A percentile compares a stretch with the other conserved stretches of the same genome.
phyloP scores from a whole-genome alignment of 2,888 invertebrate species.

The Elysia crispata region DNA sequence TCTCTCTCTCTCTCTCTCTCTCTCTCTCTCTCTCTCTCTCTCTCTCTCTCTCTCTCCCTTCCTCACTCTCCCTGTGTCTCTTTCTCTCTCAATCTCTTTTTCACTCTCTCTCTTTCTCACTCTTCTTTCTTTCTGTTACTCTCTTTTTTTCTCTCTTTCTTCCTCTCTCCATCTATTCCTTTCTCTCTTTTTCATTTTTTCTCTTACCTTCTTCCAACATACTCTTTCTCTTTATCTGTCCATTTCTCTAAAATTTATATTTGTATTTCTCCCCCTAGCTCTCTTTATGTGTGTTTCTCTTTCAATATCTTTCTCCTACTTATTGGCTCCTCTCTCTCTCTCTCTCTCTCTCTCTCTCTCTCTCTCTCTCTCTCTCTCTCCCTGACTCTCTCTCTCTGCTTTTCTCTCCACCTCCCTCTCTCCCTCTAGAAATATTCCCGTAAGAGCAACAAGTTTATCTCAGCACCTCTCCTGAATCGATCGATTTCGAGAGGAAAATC shows the following conservation, averaged over 20 bases:
- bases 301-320: constrained; percentile 32
- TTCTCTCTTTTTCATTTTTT: background rate
- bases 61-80: constrained; percentile 46
- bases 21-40: constrained; percentile 3
- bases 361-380: background rate
- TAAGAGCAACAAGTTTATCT: too few relatives aligned
- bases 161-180: background rate
- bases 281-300: constrained; percentile 42
- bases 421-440: too few relatives aligned
- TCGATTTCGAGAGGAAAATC: too few relatives aligned
- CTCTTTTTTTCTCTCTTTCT: background rate
- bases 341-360: background rate
- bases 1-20: background rate
- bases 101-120: constrained; percentile 24
- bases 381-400: background rate
- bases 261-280: constrained; percentile 44
- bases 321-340: too few relatives aligned
- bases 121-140: background rate
- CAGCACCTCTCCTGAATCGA: too few relatives aligned
- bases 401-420: background rate
- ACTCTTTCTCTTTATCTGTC: background rate
- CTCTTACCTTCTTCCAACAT: too few relatives aligned
- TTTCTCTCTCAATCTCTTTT: constrained; percentile 35
- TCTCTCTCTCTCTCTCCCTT: constrained; percentile 36
- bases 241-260: too few relatives aligned